Evolutionary conservation across 2,888 invertebrate genomes (phyloP).

Genomic region (Campoletis raptor): DNA sequence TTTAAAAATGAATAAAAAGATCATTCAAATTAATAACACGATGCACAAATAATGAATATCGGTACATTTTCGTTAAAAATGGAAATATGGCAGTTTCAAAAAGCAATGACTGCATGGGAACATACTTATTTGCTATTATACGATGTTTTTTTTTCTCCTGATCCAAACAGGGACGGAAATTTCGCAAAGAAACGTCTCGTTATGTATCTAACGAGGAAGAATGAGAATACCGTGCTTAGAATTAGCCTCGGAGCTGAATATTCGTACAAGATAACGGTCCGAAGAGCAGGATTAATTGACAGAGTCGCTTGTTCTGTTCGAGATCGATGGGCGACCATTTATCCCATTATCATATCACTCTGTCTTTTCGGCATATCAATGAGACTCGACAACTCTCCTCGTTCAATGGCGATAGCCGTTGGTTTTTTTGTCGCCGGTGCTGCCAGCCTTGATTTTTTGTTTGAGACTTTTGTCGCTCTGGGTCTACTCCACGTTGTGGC

Average conservation of each 20-base stretch:
- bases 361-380: conserved; percentile 81
- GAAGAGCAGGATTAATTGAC: conserved; percentile 83
- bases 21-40: not conserved
- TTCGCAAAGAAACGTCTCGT: conserved; percentile 46
- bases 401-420: conserved; percentile 68
- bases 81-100: not conserved
- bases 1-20: not conserved
- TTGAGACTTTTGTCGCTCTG: conserved; percentile 78
- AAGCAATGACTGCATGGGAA: not conserved
- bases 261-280: conserved; percentile 86
- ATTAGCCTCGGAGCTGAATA: conserved; percentile 90
- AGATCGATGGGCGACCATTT: conserved; percentile 86
- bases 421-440: conserved; percentile 74
- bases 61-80: not conserved
- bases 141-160: not conserved
- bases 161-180: conserved; percentile 37
- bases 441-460: conserved; percentile 71
- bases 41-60: not conserved
- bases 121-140: not conserved
- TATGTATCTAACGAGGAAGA: conserved; percentile 48
- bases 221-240: conserved; percentile 82
- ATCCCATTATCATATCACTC: conserved; percentile 88
- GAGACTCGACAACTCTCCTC: conserved; percentile 74
- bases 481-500: conserved; percentile 86
- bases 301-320: conserved; percentile 79